These are phyloP conservation scores for Poeciliopsis turneri DNA, from an alignment of 2,797 vertebrate species.

Conservation along the genomic window DNA sequence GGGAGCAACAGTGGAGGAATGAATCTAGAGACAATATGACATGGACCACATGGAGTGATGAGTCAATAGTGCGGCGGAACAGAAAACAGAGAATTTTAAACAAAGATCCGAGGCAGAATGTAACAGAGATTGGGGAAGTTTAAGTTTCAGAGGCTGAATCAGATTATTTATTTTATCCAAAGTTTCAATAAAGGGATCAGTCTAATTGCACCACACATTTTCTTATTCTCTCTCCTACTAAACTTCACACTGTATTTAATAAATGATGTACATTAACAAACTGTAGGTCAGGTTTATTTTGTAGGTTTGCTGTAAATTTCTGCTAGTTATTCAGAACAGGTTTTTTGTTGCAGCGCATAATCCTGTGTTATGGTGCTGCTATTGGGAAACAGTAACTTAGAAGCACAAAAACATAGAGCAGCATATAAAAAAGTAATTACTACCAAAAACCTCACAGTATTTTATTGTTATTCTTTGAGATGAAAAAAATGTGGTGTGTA, in stretches of 20 bases:
- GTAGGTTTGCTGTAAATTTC: background rate
- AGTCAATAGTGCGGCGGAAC: slow-evolving; percentile 39
- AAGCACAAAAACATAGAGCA: background rate
- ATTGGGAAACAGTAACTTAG: background rate
- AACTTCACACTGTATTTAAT: background rate
- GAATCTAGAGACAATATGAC: slow-evolving; percentile 42
- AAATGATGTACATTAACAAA: background rate
- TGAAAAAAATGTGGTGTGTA: background rate
- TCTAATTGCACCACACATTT: background rate
- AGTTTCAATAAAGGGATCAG: slow-evolving; percentile 28
- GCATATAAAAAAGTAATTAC: background rate
- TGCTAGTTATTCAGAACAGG: background rate
- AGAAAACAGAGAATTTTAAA: slow-evolving; percentile 45
- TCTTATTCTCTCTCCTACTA: background rate
- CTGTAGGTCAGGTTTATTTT: background rate
- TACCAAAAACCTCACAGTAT: background rate
- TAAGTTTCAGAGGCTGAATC: slow-evolving; percentile 15
- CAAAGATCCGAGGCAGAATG: slow-evolving; percentile 20
- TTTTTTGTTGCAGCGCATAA: background rate
- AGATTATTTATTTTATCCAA: slow-evolving; percentile 17
- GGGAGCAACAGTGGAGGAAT: slow-evolving; percentile 33
- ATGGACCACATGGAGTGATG: slow-evolving; percentile 35
- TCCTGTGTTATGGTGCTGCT: background rate
- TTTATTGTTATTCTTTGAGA: background rate
- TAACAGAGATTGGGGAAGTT: slow-evolving; percentile 16